These are phyloP conservation scores for Brachionus calyciflorus DNA, from an alignment of 1,140 invertebrate species.

Conservation along the genomic window DNA sequence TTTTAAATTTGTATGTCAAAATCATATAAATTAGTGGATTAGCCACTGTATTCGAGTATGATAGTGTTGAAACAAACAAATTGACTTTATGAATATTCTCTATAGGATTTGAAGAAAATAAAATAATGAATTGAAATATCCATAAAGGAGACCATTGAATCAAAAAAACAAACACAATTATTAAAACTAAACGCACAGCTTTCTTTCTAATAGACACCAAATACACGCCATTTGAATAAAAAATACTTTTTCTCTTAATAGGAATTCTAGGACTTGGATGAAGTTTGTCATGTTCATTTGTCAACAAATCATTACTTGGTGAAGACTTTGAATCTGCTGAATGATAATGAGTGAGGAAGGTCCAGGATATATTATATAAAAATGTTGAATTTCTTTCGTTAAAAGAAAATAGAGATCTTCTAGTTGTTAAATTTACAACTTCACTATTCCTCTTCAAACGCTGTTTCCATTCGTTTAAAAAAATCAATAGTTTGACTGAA, in stretches of 20 bases:
- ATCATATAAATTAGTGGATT: slow-evolving; percentile 40
- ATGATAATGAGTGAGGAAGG: no score
- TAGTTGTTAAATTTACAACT: background rate
- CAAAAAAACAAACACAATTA: slow-evolving; percentile 26
- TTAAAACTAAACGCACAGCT: slow-evolving; percentile 26
- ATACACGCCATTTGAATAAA: background rate
- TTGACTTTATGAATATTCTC: slow-evolving; percentile 15
- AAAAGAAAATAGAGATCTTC: slow-evolving; percentile 2
- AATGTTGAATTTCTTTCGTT: slow-evolving; percentile 10
- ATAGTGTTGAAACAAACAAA: slow-evolving; percentile 2
- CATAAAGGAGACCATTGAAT: slow-evolving; percentile 40
- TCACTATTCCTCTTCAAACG: background rate
- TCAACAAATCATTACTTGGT: no score
- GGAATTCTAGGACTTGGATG: background rate
- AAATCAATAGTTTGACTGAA: slow-evolving; percentile 10
- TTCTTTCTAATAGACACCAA: slow-evolving; percentile 7
- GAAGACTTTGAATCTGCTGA: no score
- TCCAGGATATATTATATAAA: background rate
- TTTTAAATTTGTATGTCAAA: slow-evolving; percentile 41
- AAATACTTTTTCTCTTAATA: background rate
- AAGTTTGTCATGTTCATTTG: background rate
- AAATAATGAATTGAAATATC: slow-evolving; percentile 20
- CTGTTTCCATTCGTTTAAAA: slow-evolving; percentile 31
- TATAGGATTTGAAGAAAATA: slow-evolving; percentile 15
- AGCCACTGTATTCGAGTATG: slow-evolving; percentile 21